These are phyloP conservation scores for Beris morrisii DNA, from an alignment of 2,888 invertebrate genomes.

Conservation along the genomic window DNA sequence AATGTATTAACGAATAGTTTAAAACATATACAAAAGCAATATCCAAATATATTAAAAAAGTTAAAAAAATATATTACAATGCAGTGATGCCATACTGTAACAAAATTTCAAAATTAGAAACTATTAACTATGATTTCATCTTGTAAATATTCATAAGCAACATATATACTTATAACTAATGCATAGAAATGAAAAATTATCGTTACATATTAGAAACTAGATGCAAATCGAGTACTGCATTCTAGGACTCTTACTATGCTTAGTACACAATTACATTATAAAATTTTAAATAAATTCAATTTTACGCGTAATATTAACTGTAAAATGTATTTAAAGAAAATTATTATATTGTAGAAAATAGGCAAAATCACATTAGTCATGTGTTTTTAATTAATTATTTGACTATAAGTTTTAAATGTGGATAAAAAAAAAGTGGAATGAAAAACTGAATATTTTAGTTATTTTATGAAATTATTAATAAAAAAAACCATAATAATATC, in stretches of 20 bases:
- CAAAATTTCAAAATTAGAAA: neutral
- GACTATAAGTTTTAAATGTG: neutral
- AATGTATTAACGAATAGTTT: neutral
- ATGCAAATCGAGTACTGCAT: too few species aligned
- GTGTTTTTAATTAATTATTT: too few species aligned
- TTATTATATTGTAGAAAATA: too few species aligned
- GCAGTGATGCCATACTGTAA: neutral
- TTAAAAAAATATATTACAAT: constrained; percentile 5
- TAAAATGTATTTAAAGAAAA: too few species aligned
- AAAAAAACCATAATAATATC: constrained; percentile 1
- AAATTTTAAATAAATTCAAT: constrained; percentile 1
- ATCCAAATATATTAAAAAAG: neutral
- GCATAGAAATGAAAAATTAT: too few species aligned
- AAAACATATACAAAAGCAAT: too few species aligned
- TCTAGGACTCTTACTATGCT: too few species aligned
- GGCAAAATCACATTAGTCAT: too few species aligned
- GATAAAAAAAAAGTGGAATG: constrained; percentile 3
- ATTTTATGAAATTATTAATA: constrained; percentile 18
- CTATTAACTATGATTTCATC: neutral
- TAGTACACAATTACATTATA: too few species aligned
- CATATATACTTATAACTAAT: constrained; percentile 20
- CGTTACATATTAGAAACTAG: too few species aligned
- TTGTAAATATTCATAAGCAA: constrained; percentile 14
- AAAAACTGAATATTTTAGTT: constrained; percentile 2
- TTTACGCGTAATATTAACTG: too few species aligned